Conservation (phyloP, 2,888 invertebrate species). For the Parnassius apollo region DNA sequence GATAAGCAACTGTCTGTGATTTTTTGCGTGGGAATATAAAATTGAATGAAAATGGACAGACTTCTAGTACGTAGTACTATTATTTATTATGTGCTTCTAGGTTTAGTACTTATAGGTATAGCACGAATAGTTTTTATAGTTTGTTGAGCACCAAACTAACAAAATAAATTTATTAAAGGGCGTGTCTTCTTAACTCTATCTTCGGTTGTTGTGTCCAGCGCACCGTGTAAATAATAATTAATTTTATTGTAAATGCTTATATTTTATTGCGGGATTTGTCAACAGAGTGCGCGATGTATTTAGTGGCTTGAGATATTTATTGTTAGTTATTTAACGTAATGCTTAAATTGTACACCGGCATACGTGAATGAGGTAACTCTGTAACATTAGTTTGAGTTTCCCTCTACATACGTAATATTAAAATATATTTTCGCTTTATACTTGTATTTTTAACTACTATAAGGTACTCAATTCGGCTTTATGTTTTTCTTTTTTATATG, state of each 20-base stretch:
- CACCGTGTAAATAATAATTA: constrained; percentile 81
- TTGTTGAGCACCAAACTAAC: background rate
- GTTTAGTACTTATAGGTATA: background rate
- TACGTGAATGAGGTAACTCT: constrained; percentile 44
- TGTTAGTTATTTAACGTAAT: constrained; percentile 70
- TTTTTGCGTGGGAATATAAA: too few relatives aligned
- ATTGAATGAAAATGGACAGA: background rate
- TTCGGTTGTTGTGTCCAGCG: constrained; percentile 61
- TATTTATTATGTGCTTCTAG: too few relatives aligned
- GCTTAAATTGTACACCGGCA: constrained; percentile 58
- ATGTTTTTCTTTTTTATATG: too few relatives aligned
- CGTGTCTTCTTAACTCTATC: constrained; percentile 49
- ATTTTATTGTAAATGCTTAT: constrained; percentile 82
- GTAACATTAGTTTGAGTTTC: constrained; percentile 27
- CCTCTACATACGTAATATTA: too few relatives aligned
- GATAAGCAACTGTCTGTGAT: too few relatives aligned
- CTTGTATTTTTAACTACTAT: too few relatives aligned
- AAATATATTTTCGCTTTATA: too few relatives aligned
- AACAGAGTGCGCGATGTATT: constrained; percentile 79
- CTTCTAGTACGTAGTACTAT: background rate
- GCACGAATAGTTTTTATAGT: background rate
- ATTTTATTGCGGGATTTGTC: constrained; percentile 82
- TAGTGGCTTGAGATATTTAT: constrained; percentile 77
- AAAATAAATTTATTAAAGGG: constrained; percentile 9
- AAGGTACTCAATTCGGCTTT: too few relatives aligned